Percentiles rank a stretch among this genome's conserved stretches.
Conservation (phyloP, 1,140 invertebrate genomes). For the Aethina tumida region DNA sequence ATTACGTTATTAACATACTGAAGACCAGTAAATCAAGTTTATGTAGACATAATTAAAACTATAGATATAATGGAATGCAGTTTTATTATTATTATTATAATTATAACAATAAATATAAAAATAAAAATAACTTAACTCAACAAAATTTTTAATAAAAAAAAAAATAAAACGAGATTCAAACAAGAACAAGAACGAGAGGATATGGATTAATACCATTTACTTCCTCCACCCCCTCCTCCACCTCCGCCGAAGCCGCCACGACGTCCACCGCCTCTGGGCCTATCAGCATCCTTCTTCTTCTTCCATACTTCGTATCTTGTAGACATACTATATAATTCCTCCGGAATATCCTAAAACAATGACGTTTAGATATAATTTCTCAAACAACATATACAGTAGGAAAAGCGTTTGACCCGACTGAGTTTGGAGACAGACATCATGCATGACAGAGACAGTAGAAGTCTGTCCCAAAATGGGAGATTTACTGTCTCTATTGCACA, state of each 20-base stretch:
- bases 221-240: slow-evolving; percentile 18
- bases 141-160: slow-evolving; percentile 2
- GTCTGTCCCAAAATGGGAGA: too few relatives aligned
- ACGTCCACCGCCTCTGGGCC: slow-evolving; percentile 26
- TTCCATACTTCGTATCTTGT: slow-evolving; percentile 54
- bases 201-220: slow-evolving; percentile 11
- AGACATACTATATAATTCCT: slow-evolving; percentile 62
- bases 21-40: slow-evolving; percentile 24
- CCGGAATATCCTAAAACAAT: slow-evolving; percentile 46
- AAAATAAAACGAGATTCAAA: slow-evolving; percentile 1
- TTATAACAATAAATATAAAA: not conserved
- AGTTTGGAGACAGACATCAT: too few relatives aligned
- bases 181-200: slow-evolving; percentile 5
- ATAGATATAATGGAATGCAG: slow-evolving; percentile 3
- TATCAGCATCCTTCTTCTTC: slow-evolving; percentile 39
- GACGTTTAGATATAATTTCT: not conserved
- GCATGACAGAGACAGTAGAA: too few relatives aligned
- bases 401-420: too few relatives aligned
- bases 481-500: too few relatives aligned
- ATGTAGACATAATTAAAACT: too few relatives aligned
- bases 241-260: slow-evolving; percentile 30
- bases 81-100: not conserved
- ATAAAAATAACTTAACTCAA: slow-evolving; percentile 7
- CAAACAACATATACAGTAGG: too few relatives aligned
- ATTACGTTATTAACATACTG: slow-evolving; percentile 27